Evolutionary conservation across 2,797 vertebrate genomes (phyloP), one percentile per base, ranked within the genome.

Genomic region (Gallirallus australis): DNA sequence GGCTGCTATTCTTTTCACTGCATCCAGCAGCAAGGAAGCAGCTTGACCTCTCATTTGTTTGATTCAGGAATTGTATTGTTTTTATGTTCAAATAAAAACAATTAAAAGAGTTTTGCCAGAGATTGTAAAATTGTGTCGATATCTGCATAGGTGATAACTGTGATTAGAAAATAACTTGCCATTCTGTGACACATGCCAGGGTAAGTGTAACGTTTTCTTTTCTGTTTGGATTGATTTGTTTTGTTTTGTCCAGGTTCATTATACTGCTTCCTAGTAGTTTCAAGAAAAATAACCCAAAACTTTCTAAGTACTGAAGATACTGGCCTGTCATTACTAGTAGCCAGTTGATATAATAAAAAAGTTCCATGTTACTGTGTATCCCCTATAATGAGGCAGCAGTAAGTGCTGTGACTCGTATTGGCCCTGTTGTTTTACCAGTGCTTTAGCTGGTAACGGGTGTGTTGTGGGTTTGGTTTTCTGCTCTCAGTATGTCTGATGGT

Each of bases 301-400:
- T 13, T 66, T 14, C 25, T 65, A 24, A 42, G 63, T 39, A 15
- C 21, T 66, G 56, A 23, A 56, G 13, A 71, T 42, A 4, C 8
- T 75, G 23, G 11, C 45, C 45, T 73, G 31, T 77, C 19, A 21
- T n/a, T 79, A 33, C 17, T 18, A 60, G 76, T 15, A 69, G 15
- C 12, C 35, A 3, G 1, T 37, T 66, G 0, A 8, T 40, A 3
- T 12, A n/a, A 52, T 4, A 56, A 7, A n/a, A 40, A 40, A 64
- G 30, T 69, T 86, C 30, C 28, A 4, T 4, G 2, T 75, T 64
- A 2, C 48, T 68, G 73, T 57, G 70, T 50, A 35, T 37, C 37
- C 40, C 16, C 70, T 42, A 1, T 33, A 33, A 48, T 11, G 48
- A 37, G 35, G 30, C 61, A 25, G n/a, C 52, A 48, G 13, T 27